phyloP scores from a whole-genome alignment of 2,888 invertebrate species.

The Lithophane socia region DNA sequence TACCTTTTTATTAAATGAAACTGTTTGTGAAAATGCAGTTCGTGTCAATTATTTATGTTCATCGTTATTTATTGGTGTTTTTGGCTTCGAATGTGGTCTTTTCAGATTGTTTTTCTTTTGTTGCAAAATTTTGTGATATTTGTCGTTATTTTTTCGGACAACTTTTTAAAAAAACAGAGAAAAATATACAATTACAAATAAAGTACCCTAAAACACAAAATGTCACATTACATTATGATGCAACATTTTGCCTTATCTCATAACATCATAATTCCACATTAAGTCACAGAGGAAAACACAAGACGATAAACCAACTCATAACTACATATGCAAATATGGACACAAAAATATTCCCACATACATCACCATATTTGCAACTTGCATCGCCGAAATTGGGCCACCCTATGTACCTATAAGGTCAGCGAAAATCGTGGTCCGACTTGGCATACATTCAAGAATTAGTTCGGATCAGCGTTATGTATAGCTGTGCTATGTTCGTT shows the following conservation, averaged over 20 bases:
- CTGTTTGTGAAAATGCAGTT: constrained; percentile 25
- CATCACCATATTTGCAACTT: constrained; percentile 64
- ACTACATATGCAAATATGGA: constrained; percentile 18
- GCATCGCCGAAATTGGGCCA: constrained; percentile 68
- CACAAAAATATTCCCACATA: constrained; percentile 42
- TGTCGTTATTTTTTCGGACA: neutral
- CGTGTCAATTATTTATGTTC: constrained; percentile 20
- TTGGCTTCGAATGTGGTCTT: neutral
- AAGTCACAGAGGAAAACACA: neutral
- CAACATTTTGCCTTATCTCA: neutral
- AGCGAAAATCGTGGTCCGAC: constrained; percentile 70
- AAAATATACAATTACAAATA: neutral
- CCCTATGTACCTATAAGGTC: constrained; percentile 70
- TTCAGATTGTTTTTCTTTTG: neutral
- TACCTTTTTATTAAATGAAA: constrained; percentile 30
- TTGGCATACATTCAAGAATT: constrained; percentile 78
- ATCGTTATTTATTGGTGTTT: constrained; percentile 12
- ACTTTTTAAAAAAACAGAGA: neutral
- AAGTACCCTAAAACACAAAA: neutral
- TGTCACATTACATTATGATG: neutral
- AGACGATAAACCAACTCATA: neutral
- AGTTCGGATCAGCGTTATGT: constrained; percentile 69
- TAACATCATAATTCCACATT: neutral
- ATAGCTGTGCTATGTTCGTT: constrained; percentile 44
- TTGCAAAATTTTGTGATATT: neutral